Conservation (phyloP, 2,797 vertebrate species). For the Novumbra hubbsi region DNA sequence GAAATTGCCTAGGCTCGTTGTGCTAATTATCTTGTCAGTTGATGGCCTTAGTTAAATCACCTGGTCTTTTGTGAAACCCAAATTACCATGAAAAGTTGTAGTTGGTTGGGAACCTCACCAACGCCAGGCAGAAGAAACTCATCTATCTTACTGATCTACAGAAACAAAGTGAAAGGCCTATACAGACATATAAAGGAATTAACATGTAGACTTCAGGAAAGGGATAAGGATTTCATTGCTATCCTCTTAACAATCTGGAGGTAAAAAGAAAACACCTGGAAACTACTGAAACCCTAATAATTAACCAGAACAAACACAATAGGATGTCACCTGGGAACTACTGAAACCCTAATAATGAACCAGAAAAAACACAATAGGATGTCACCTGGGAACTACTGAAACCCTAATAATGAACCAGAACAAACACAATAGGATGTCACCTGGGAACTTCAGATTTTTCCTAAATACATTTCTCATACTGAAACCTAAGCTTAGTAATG, state of each 20-base stretch:
- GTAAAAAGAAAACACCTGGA: neutral
- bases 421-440: too few species aligned
- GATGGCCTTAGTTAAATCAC: slow-evolving; percentile 31
- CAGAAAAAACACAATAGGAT: too few species aligned
- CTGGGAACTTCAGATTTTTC: too few species aligned
- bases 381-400: too few species aligned
- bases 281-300: too few species aligned
- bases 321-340: too few species aligned
- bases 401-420: too few species aligned
- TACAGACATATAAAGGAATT: neutral
- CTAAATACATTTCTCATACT: too few species aligned
- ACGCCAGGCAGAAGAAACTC: slow-evolving; percentile 15
- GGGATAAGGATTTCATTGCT: neutral
- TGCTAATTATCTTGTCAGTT: slow-evolving; percentile 57
- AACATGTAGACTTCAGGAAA: neutral
- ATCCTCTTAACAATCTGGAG: neutral
- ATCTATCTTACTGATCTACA: neutral
- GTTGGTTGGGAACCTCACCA: slow-evolving; percentile 34
- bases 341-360: too few species aligned
- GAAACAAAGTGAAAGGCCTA: neutral
- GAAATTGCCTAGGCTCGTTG: slow-evolving; percentile 46
- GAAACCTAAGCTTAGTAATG: too few species aligned
- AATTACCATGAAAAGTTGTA: slow-evolving; percentile 29
- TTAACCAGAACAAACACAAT: too few species aligned
- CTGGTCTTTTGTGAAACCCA: slow-evolving; percentile 21